Evolutionary conservation across 2,888 invertebrate genomes (phyloP), one percentile per base, ranked within the genome.

Genomic region (Orthonychiurus folsomi): DNA sequence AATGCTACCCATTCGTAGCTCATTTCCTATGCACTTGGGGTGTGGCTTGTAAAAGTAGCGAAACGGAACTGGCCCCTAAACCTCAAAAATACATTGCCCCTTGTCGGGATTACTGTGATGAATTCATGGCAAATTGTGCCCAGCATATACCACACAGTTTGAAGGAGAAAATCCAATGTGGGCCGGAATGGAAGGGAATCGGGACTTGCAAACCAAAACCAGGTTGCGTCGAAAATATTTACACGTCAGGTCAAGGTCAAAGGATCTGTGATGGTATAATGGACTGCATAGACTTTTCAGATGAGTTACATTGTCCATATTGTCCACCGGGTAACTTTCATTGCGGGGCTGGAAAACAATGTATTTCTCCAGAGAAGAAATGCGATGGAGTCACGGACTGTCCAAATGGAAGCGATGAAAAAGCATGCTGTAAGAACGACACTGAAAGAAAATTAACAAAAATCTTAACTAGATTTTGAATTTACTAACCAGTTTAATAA

Each of bases 1-100:
- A 93, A 77, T 93, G 93, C 76, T 92, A 89, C 73, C 82, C 86
- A 67, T 82, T 89, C 71, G 90, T 93, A 1, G 89, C 89, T 78
- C 91, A 93, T 74, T 92, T 93, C 75, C 85, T 93, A 3, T 93
- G 93, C 74, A 63, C 67, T 24, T 72, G 69, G 70, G 69, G 68
- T 1, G 66, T 72, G 3, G 70, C 65, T 1, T 72, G 72, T 48
- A 67, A 69, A 55, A 61, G 62, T 58, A 58, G 26, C 53, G 64
- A n/a, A 20, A 9, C 52, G 3, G 24, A 52, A 52, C 5, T 21
- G 54, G 61, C 28, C 37, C 57, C 26, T 57, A 56, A n/a, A 37
- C 55, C 27, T 53, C 61, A 28, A 56, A 52, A 52, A 27, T 50
- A 57, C 55, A 57, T 61, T 52, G 68, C 59, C 66, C 87, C 89